Evolutionary conservation across 2,113 vertebrate genomes (phyloP).

Genomic region (Chamaetylas fuelleborni): DNA sequence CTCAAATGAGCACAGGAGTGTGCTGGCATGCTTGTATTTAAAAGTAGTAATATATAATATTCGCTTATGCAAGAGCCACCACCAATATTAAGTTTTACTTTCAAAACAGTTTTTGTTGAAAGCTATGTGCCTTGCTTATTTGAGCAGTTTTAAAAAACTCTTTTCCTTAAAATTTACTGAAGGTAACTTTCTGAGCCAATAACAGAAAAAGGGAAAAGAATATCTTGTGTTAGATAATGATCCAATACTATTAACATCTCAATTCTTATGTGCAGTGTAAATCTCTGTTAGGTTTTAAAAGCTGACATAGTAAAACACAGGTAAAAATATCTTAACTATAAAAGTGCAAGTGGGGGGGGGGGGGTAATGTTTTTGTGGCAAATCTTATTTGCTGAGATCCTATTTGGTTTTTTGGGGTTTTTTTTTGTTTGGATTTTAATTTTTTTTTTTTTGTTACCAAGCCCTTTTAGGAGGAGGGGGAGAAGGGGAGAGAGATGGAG

Average conservation of each 20-base stretch:
- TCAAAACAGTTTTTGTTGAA: background rate
- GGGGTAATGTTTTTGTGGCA: background rate
- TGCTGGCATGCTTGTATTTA: background rate
- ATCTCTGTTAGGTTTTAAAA: background rate
- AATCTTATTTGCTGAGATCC: background rate
- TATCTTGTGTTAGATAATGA: background rate
- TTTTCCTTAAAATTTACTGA: background rate
- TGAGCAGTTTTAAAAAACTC: background rate
- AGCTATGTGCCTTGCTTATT: background rate
- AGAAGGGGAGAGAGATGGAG: background rate
- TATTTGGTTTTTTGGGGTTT: background rate
- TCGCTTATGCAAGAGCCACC: background rate
- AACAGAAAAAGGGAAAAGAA: background rate
- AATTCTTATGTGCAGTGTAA: background rate
- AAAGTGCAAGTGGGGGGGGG: background rate
- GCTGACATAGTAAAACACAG: background rate
- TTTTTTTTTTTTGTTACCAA: background rate
- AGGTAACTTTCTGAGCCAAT: background rate
- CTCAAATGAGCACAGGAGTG: background rate
- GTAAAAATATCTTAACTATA: background rate
- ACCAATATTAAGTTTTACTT: background rate
- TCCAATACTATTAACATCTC: background rate
- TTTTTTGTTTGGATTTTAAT: background rate
- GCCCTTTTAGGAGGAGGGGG: background rate
- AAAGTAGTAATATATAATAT: background rate